Conservation (phyloP, 2,797 vertebrate species). For the Sebastes iracundus region DNA sequence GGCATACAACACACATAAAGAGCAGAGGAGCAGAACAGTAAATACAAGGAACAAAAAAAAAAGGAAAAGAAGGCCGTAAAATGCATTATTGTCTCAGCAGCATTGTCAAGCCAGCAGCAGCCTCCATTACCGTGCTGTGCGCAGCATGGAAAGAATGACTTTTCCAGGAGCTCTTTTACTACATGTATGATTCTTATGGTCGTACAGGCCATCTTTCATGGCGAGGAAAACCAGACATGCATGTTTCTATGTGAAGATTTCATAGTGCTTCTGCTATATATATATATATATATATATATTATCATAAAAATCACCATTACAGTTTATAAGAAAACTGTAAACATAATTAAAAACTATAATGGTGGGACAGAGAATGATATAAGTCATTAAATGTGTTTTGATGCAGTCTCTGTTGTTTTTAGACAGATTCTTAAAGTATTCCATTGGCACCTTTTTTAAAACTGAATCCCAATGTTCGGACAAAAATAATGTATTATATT, state of each 20-base stretch:
- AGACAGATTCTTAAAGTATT: background rate
- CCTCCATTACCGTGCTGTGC: constrained; percentile 1
- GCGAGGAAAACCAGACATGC: background rate
- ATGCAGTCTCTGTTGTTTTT: background rate
- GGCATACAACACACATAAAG: background rate
- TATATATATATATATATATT: background rate
- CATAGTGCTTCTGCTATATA: background rate
- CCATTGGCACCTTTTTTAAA: too few relatives aligned
- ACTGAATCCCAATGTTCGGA: too few relatives aligned
- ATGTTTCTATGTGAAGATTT: background rate
- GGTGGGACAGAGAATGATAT: background rate
- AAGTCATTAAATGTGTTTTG: background rate
- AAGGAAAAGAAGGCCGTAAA: background rate
- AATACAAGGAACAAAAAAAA: background rate
- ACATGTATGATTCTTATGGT: background rate
- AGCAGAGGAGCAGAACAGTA: background rate
- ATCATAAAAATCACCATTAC: background rate
- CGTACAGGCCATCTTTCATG: background rate
- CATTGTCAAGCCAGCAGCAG: background rate
- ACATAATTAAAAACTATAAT: constrained; percentile 1
- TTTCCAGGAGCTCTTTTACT: constrained; percentile 29
- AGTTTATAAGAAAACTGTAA: background rate
- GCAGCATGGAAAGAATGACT: constrained; percentile 38
- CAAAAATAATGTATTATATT: background rate
- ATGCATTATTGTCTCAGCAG: background rate